Evolutionary conservation across 2,888 invertebrate genomes (phyloP).

Genomic region (Eristalis arbustorum): DNA sequence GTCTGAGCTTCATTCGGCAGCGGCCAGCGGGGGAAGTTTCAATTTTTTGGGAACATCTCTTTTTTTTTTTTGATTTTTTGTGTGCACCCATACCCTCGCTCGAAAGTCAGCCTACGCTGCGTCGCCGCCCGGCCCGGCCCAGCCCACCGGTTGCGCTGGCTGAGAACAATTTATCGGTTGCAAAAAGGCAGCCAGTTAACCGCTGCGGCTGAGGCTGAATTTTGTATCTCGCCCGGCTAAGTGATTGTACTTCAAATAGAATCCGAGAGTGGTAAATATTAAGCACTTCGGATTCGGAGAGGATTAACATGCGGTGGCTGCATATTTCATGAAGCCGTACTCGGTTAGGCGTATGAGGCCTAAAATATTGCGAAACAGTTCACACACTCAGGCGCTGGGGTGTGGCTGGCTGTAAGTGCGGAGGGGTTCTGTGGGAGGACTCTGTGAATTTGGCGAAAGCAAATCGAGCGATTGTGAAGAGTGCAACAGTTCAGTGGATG

Average conservation of each 20-base stretch:
- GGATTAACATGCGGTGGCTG: not conserved
- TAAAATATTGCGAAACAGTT: not conserved
- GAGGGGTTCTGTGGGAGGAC: not conserved
- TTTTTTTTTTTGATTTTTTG: not conserved
- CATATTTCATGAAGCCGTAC: not conserved
- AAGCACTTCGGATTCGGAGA: not conserved
- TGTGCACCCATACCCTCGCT: too few relatives aligned
- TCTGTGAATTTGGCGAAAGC: not conserved
- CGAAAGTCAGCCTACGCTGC: not conserved
- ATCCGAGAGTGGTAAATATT: not conserved
- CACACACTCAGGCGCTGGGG: too few relatives aligned
- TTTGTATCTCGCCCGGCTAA: slow-evolving; percentile 13
- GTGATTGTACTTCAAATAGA: slow-evolving; percentile 3
- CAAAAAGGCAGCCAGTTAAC: slow-evolving; percentile 32
- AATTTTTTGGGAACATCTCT: not conserved
- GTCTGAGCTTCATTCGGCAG: not conserved
- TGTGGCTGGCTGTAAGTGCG: not conserved
- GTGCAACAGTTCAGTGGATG: not conserved
- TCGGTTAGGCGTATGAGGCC: not conserved
- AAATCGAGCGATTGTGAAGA: not conserved
- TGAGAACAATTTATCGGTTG: slow-evolving; percentile 23
- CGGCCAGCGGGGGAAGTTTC: not conserved
- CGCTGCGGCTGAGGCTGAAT: slow-evolving; percentile 14
- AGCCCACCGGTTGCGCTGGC: slow-evolving; percentile 7
- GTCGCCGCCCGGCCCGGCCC: not conserved